Evolutionary conservation across 1,140 invertebrate genomes (phyloP).

Genomic region (Pissodes strobi): DNA sequence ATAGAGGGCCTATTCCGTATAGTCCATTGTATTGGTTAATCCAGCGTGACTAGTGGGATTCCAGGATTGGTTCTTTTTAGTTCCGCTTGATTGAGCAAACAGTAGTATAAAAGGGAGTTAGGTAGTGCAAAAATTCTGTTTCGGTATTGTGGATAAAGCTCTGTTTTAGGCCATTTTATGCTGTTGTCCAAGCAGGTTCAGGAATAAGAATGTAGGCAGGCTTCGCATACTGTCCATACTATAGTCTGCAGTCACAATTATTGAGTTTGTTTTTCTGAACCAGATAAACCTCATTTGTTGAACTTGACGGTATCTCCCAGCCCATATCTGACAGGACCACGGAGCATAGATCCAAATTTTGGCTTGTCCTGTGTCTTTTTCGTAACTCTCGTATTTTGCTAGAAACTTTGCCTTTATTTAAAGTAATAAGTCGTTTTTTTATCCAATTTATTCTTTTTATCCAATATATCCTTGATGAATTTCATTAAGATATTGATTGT

Average conservation of each 20-base stretch:
- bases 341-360: neutral
- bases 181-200: slow-evolving; percentile 31
- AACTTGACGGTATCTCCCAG: neutral
- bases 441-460: too few species aligned
- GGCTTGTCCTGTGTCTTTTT: slow-evolving; percentile 2
- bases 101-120: too few species aligned
- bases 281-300: neutral
- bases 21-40: too few species aligned
- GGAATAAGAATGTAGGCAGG: slow-evolving; percentile 31
- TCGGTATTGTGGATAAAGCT: too few species aligned
- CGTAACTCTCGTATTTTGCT: slow-evolving; percentile 4
- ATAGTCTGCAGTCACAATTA: slow-evolving; percentile 33
- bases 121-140: too few species aligned
- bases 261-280: slow-evolving; percentile 15
- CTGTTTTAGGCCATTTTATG: slow-evolving; percentile 27
- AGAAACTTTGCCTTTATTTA: slow-evolving; percentile 5
- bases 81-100: too few species aligned
- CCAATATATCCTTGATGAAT: slow-evolving; percentile 27
- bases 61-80: too few species aligned
- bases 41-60: too few species aligned
- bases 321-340: neutral
- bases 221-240: slow-evolving; percentile 29
- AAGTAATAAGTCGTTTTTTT: slow-evolving; percentile 4
- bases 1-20: too few species aligned
- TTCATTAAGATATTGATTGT: slow-evolving; percentile 24